Evolutionary conservation across 2,888 invertebrate species (phyloP).

Genomic region (Oligia fasciuncula): DNA sequence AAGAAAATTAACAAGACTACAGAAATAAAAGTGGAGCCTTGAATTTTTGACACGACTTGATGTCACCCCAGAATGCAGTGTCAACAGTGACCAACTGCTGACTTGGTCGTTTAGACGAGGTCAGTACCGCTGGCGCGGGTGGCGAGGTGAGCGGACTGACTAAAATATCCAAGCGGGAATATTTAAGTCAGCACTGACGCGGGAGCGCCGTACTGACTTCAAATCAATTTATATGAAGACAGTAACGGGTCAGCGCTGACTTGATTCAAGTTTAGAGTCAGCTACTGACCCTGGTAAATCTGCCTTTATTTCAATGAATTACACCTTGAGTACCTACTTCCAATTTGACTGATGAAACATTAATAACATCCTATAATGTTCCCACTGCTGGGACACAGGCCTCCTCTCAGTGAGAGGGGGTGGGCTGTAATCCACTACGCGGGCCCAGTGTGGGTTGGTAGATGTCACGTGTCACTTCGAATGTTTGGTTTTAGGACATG

Average conservation of each 20-base stretch:
- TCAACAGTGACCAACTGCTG: neutral
- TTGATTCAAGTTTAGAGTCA: neutral
- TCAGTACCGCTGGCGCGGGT: neutral
- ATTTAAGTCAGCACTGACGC: neutral
- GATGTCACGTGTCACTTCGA: too few species aligned
- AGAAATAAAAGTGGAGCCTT: neutral
- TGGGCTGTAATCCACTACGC: too few species aligned
- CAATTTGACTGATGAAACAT: neutral
- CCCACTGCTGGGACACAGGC: too few species aligned
- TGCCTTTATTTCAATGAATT: neutral
- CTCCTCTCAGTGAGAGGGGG: too few species aligned
- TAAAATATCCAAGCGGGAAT: neutral
- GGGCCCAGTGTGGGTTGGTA: too few species aligned
- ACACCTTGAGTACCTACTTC: too few species aligned
- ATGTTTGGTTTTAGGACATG: too few species aligned
- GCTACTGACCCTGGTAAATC: neutral
- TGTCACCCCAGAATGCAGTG: too few species aligned
- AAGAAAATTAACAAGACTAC: neutral
- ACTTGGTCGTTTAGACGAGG: neutral
- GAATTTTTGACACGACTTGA: too few species aligned
- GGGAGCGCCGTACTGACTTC: neutral
- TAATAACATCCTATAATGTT: too few species aligned
- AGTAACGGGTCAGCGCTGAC: neutral
- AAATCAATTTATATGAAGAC: neutral
- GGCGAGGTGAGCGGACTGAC: neutral